Evolutionary conservation across 1,140 invertebrate species (phyloP).

Genomic region (Trialeurodes vaporariorum): DNA sequence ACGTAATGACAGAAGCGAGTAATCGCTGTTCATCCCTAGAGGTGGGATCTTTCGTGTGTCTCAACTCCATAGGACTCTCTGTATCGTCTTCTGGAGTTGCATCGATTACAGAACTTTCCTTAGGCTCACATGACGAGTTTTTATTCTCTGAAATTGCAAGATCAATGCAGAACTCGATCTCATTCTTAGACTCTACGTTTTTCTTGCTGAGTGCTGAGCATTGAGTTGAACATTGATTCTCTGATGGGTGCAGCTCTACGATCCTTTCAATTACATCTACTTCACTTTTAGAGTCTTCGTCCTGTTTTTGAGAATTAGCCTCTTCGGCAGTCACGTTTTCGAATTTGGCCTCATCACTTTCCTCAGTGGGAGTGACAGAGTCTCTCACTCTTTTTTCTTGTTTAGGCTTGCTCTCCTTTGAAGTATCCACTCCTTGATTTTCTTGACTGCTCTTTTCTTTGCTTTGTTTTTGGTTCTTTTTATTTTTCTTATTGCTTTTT

Average conservation of each 20-base stretch:
- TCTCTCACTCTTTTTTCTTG: too few relatives aligned
- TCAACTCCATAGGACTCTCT: background rate
- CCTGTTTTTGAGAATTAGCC: background rate
- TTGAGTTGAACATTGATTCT: background rate
- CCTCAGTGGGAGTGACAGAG: too few relatives aligned
- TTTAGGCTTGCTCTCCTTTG: background rate
- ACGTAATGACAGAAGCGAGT: background rate
- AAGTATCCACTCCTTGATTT: background rate
- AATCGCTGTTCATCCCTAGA: background rate
- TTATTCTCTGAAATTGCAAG: background rate
- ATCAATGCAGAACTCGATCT: background rate
- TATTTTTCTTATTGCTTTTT: slow-evolving; percentile 7
- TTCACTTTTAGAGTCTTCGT: background rate
- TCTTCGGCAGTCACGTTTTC: slow-evolving; percentile 11
- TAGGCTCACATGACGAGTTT: background rate
- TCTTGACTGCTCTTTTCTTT: background rate
- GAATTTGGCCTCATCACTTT: slow-evolving; percentile 9
- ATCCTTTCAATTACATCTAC: background rate
- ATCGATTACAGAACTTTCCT: background rate
- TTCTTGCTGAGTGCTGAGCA: background rate
- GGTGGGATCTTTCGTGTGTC: background rate
- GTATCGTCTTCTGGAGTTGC: too few relatives aligned
- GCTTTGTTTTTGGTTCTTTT: background rate
- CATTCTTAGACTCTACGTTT: background rate
- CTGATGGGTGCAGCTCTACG: background rate